Evolutionary conservation across 2,888 invertebrate species (phyloP).

Genomic region (Cenopis cana): DNA sequence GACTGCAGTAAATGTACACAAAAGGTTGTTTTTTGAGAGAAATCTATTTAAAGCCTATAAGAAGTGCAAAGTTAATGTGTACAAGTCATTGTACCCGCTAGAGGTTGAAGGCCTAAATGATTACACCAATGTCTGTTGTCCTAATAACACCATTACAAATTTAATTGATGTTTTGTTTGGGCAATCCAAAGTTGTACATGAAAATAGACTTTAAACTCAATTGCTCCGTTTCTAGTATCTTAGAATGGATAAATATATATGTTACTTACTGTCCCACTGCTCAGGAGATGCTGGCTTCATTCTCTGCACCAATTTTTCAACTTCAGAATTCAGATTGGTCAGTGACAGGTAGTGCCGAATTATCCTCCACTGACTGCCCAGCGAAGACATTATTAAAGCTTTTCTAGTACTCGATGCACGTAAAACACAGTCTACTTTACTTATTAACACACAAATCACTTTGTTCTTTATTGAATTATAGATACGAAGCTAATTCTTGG

Average conservation of each 20-base stretch:
- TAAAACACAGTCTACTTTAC: constrained; percentile 17
- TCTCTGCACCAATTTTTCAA: constrained; percentile 73
- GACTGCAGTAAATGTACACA: too few relatives aligned
- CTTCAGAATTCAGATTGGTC: constrained; percentile 68
- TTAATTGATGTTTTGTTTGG: constrained; percentile 8
- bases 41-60: neutral
- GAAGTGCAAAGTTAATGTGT: neutral
- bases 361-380: constrained; percentile 77
- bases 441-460: constrained; percentile 22
- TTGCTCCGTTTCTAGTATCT: constrained; percentile 19
- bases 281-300: constrained; percentile 69
- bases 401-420: constrained; percentile 2
- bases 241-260: constrained; percentile 5
- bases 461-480: constrained; percentile 24
- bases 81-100: constrained; percentile 7
- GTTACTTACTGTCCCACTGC: constrained; percentile 77
- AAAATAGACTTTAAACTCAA: constrained; percentile 22
- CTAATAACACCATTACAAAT: constrained; percentile 22
- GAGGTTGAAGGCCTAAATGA: constrained; percentile 10
- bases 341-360: constrained; percentile 75
- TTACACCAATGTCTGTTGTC: constrained; percentile 15
- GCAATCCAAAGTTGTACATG: neutral
- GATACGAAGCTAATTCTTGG: constrained; percentile 16
- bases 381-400: constrained; percentile 68
- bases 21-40: neutral